Evolutionary conservation across 2,797 vertebrate species (phyloP), one percentile per base, ranked within the genome.

Genomic region (Parambassis ranga): DNA sequence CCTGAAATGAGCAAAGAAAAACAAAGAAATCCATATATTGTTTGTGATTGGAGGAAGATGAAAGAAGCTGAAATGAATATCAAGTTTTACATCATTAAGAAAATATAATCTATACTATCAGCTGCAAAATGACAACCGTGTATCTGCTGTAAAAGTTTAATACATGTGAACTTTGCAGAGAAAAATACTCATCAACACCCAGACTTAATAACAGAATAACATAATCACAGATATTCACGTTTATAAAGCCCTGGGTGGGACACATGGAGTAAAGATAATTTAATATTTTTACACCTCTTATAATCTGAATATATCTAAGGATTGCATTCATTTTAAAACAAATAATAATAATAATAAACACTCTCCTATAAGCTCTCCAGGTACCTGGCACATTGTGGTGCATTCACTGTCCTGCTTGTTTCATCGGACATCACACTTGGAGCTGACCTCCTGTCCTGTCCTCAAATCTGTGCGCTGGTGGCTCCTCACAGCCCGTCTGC

Each of bases 1-100:
- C 70, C 69, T 61, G 59, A 76, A 70, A 65, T 72, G 31, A 79
- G 43, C 32, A 62, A 65, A 63, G 78, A 81, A 63, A 78, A 81
- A 55, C 36, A 46, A 65, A 75, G 43, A 55, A 18, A 63, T 65
- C 38, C 33, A 32, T 47, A 70, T 24, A 77, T 64, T 83, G 52
- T 65, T 61, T 50, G 52, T 49, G 38, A 68, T 71, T 61, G 53
- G 50, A 72, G 7, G 19, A 52, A 42, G 27, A 66, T 26, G 35
- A 69, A 71, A 39, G 66, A 47, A 77, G 41, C 39, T 67, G 61
- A 57, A 48, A 32, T 57, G 27, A 26, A 46, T 49, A 59, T 75
- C 52, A 74, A 51, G 36, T 78, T 69, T 51, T 65, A 71, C 51
- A 72, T 71, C 24, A 71, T 46, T 50, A 75, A 77, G 53, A 71